These are phyloP conservation scores for Steinernema feltiae DNA, from an alignment of 1,140 invertebrate genomes.

Conservation along the genomic window DNA sequence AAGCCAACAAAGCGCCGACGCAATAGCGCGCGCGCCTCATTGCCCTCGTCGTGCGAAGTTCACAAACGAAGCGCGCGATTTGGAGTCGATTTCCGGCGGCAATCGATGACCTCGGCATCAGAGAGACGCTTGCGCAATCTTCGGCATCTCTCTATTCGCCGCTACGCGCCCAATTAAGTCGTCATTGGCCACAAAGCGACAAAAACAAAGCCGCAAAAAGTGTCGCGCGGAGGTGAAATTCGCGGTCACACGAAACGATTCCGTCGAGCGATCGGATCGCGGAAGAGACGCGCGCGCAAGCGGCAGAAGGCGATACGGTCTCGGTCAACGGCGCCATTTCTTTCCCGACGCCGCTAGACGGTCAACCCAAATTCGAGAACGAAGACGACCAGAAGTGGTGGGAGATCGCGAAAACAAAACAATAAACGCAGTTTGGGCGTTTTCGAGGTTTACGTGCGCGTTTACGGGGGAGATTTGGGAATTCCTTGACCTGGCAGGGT, in stretches of 20 bases:
- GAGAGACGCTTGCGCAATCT: not conserved
- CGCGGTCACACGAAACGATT: not conserved
- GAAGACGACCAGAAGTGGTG: too few relatives aligned
- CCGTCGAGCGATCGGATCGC: too few relatives aligned
- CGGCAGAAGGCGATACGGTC: too few relatives aligned
- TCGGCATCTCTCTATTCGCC: not conserved
- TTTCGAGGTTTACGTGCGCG: too few relatives aligned
- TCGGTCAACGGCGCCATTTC: too few relatives aligned
- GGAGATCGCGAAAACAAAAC: too few relatives aligned
- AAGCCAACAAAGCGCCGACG: not conserved
- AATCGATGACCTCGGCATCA: not conserved
- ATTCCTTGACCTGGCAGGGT: too few relatives aligned
- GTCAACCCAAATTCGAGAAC: too few relatives aligned
- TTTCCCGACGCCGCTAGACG: too few relatives aligned
- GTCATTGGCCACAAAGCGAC: not conserved
- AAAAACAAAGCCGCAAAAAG: not conserved
- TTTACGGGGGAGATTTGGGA: too few relatives aligned
- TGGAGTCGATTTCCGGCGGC: not conserved
- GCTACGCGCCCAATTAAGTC: not conserved
- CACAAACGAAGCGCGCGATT: not conserved
- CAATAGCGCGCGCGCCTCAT: not conserved
- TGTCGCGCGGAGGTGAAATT: not conserved
- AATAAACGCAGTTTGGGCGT: too few relatives aligned
- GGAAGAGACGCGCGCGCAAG: too few relatives aligned
- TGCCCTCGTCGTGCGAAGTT: not conserved